Conservation (phyloP, 1,140 invertebrate genomes). For the Trypoxylus dichotomus region DNA sequence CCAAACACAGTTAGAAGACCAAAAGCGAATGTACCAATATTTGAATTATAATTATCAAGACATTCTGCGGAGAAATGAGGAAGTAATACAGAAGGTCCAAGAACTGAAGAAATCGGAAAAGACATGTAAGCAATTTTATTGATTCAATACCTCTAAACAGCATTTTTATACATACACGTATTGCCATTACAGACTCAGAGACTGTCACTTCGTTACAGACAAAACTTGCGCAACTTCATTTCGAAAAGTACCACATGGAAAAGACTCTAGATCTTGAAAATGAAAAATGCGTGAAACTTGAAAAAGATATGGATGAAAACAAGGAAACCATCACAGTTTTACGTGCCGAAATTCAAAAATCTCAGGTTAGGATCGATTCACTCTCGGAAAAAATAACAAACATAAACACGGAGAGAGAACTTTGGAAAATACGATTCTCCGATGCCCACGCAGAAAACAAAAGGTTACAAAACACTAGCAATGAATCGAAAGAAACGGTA, state of each 20-base stretch:
- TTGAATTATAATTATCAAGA: neutral
- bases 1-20: neutral
- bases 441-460: slow-evolving; percentile 6
- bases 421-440: slow-evolving; percentile 21
- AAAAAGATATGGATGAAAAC: neutral
- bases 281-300: neutral
- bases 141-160: neutral
- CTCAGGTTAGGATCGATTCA: neutral
- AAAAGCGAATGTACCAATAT: neutral
- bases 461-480: neutral
- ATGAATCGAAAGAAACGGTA: neutral
- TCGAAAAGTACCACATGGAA: neutral
- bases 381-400: neutral
- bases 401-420: neutral
- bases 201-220: neutral
- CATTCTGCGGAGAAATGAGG: neutral
- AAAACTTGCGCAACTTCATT: neutral
- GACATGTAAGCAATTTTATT: neutral
- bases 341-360: neutral
- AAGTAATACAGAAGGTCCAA: neutral
- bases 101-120: neutral
- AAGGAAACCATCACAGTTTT: neutral
- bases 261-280: neutral
- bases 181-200: neutral
- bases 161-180: neutral